Base-by-base conservation (phyloP, 2,888 invertebrate species). In the Napeogenes sylphis region DNA sequence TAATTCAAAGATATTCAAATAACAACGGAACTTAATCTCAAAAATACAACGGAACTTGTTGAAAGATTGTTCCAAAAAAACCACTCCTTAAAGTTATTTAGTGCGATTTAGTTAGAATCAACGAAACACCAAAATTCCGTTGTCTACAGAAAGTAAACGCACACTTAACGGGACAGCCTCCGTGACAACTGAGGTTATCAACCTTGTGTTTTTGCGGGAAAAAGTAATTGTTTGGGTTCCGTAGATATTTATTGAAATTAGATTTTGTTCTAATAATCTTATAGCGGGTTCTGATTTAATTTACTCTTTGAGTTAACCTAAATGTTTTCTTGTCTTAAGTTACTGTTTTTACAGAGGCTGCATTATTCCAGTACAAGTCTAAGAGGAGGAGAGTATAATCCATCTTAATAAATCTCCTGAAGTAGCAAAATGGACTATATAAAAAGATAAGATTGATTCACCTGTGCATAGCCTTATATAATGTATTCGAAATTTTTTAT, bases 101-200 rank as follows among this genome's bases (percentile, higher is more conserved):
- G 30, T 51, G 51, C 8, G 51, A 51, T 47, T 21, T 47, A 47
- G 14, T 51, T 51, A 51, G 32, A 56, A 33, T 60, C 60, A 45
- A 61, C 61, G 65, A 68, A 62, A 64, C 53, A 58, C 64, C 67
- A 55, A 73, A 69, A 71, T 70, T 68, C 69, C 68, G 68, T 61
- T 66, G 60, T 47, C 64, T 75, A 75, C 76, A 75, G 82, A 83
- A 82, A 84, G 83, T 82, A 83, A 84, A 80, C 75, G 75, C 70
- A 69, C 71, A 68, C 63, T 38, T 79, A 83, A 84, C 84, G 79
- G 83, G 75, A 79, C 61, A 64, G 57, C 51, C 56, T 62, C 61
- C 71, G 70, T 71, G 70, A 73, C 73, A 75, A 71, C 73, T 75
- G 74, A 73, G 83, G 78, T 83, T 10, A 51, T 8, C n/a, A 10